These are phyloP conservation scores for Callaeas wilsoni DNA, from an alignment of 2,113 vertebrate genomes.

Conservation along the genomic window DNA sequence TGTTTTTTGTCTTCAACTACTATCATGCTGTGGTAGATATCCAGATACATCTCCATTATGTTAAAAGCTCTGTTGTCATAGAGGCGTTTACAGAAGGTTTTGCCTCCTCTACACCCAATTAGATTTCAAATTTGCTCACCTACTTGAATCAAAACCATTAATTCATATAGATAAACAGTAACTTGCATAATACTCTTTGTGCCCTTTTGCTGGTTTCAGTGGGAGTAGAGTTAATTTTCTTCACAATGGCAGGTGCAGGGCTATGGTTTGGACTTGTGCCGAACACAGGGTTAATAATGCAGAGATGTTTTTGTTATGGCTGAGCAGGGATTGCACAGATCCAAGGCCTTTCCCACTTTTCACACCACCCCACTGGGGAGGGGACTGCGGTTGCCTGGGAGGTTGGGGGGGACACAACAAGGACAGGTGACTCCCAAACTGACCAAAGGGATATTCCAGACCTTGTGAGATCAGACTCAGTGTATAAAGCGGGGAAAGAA, in stretches of 20 bases:
- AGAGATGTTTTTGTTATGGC: not conserved
- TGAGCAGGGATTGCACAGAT: not conserved
- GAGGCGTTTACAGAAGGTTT: not conserved
- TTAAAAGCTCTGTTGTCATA: not conserved
- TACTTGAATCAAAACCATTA: not conserved
- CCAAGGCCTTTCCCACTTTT: not conserved
- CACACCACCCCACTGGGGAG: fast-evolving
- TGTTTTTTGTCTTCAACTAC: not conserved
- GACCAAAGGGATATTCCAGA: not conserved
- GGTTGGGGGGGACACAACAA: not conserved
- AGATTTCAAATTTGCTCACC: not conserved
- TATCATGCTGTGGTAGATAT: not conserved
- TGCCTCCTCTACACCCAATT: not conserved
- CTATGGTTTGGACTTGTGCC: not conserved
- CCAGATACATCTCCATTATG: not conserved
- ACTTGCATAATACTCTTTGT: not conserved
- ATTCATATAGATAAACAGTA: not conserved
- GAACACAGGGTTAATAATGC: not conserved
- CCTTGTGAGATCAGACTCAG: no score
- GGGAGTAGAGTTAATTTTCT: not conserved
- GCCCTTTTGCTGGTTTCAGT: not conserved
- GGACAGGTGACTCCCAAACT: not conserved
- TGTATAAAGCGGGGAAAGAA: no score
- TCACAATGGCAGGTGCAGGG: not conserved
- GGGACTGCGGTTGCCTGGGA: no score